Conservation (phyloP, 2,797 vertebrate species). For the Oryzias dopingdopingensis region DNA sequence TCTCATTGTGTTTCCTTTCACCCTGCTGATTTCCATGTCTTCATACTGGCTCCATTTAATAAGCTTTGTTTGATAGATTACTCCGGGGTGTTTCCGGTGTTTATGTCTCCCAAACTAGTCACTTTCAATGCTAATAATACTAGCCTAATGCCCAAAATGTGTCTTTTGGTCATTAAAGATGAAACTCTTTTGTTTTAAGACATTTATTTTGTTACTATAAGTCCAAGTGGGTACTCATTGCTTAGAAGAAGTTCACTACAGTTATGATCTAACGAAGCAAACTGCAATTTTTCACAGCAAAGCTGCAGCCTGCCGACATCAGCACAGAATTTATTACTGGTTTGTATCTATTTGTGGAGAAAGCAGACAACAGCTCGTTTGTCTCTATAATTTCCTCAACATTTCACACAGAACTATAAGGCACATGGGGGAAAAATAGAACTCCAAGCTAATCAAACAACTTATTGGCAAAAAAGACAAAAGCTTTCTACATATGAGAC, state of each 20-base stretch:
- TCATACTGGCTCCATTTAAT: background rate
- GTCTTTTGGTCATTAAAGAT: background rate
- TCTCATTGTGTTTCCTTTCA: background rate
- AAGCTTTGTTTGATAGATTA: background rate
- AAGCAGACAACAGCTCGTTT: constrained; percentile 30
- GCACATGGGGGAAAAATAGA: constrained; percentile 33
- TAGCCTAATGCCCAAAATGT: no score
- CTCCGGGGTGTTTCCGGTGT: background rate
- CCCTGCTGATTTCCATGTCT: background rate
- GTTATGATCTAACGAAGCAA: constrained; percentile 20
- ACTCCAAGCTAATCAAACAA: constrained; percentile 31
- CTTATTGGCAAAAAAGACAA: constrained; percentile 31
- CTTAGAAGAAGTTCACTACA: constrained; percentile 25
- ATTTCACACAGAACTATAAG: constrained; percentile 25
- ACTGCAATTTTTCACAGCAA: constrained; percentile 44
- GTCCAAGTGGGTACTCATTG: constrained; percentile 14
- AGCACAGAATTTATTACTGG: constrained; percentile 25
- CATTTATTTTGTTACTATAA: constrained; percentile 16
- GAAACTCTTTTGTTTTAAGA: no score
- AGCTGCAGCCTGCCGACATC: constrained; percentile 21
- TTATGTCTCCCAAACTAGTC: background rate
- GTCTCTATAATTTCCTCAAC: constrained; percentile 28
- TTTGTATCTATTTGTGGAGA: constrained; percentile 39
- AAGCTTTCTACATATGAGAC: constrained; percentile 23
- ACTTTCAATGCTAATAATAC: background rate